A percentile compares a stretch with the other conserved stretches of the same genome.
These are phyloP conservation scores for Theropithecus gelada DNA, from an alignment of 2,113 vertebrate genomes.

Conservation along the genomic window DNA sequence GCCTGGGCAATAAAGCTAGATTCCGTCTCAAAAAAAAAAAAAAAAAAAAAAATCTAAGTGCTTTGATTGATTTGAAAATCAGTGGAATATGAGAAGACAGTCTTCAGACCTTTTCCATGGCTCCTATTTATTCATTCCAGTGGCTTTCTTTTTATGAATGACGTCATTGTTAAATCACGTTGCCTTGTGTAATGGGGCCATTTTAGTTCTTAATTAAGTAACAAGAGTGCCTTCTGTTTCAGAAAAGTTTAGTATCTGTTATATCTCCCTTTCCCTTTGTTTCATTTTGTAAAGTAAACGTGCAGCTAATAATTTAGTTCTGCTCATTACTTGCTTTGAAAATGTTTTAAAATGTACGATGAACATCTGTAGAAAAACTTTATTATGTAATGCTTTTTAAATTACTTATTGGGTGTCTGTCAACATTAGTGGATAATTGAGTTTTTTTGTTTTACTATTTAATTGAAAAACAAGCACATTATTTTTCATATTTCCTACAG, in stretches of 20 bases:
- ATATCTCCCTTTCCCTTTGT: background rate
- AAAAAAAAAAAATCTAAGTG: too few relatives aligned
- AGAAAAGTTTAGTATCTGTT: conserved; percentile 24
- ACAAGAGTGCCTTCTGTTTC: conserved; percentile 9
- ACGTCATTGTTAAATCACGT: conserved; percentile 52
- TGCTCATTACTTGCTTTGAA: conserved; percentile 27
- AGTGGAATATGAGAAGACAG: conserved; percentile 2
- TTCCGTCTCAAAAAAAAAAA: too few relatives aligned
- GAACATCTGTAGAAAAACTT: conserved; percentile 23
- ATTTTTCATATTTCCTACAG: background rate
- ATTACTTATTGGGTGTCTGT: background rate
- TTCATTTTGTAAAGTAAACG: conserved; percentile 22
- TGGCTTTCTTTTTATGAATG: conserved; percentile 55
- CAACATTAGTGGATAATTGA: conserved; percentile 25
- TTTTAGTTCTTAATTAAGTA: conserved; percentile 73
- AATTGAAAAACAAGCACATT: background rate
- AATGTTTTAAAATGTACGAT: conserved; percentile 36
- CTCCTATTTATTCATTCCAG: conserved; percentile 53
- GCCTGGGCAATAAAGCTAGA: background rate
- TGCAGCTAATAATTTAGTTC: conserved; percentile 7
- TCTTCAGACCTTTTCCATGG: conserved; percentile 48
- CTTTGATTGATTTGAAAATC: conserved; percentile 28
- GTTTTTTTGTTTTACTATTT: background rate
- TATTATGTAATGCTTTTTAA: conserved; percentile 27
- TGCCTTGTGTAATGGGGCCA: conserved; percentile 60